phyloP scores from a whole-genome alignment of 2,797 vertebrate species.

The Sphenopsis melanotis region DNA sequence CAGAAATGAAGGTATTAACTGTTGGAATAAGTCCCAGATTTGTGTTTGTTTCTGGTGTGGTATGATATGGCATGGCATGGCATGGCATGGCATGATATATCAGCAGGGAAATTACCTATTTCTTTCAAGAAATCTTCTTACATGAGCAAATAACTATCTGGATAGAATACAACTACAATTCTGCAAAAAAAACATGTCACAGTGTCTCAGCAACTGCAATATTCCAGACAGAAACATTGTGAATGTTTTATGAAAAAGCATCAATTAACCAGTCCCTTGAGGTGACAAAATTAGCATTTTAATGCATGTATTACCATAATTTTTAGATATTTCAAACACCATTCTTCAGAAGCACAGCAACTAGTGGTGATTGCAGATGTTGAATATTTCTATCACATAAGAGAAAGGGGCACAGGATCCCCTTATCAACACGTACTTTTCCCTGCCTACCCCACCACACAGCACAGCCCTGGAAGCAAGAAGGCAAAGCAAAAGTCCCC shows the following conservation, averaged over 20 bases:
- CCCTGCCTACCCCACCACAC: not conserved
- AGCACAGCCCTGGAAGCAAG: not conserved
- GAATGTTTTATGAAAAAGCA: not conserved
- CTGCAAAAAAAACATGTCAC: not conserved
- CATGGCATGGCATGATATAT: not conserved
- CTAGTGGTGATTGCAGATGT: not conserved
- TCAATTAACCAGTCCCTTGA: not conserved
- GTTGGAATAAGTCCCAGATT: not conserved
- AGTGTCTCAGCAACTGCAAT: not conserved
- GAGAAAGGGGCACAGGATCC: not conserved
- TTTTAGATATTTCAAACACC: not conserved
- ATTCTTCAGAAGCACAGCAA: not conserved
- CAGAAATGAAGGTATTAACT: not conserved
- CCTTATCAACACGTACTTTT: not conserved
- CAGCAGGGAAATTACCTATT: not conserved
- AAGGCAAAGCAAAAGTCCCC: not conserved
- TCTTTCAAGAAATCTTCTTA: not conserved
- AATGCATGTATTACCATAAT: not conserved
- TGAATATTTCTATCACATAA: not conserved
- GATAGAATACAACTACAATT: not conserved
- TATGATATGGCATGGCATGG: no score
- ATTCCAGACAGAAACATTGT: not conserved
- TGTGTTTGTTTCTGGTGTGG: not conserved
- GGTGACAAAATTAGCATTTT: not conserved
- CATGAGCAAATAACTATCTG: not conserved